Conservation (phyloP, 2,888 invertebrate genomes). For the Thereva unica region DNA sequence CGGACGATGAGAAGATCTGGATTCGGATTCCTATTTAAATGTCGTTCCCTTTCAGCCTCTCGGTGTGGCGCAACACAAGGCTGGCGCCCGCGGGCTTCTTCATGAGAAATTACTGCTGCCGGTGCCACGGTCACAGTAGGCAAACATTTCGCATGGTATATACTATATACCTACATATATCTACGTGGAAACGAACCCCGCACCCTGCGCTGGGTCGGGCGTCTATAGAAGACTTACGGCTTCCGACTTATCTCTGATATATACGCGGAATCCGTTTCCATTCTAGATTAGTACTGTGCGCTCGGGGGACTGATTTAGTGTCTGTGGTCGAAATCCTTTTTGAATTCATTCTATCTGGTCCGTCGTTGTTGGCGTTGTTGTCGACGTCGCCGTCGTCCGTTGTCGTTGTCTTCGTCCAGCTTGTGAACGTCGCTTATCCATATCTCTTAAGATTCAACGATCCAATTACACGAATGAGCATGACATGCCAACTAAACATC, state of each 20-base stretch:
- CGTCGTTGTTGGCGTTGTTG: background rate
- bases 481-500: constrained; percentile 29
- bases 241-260: constrained; percentile 14
- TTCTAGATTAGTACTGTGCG: constrained; percentile 10
- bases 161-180: background rate
- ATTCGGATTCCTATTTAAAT: constrained; percentile 37
- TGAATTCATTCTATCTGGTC: too few species aligned
- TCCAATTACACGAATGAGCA: constrained; percentile 30
- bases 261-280: constrained; percentile 17
- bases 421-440: background rate
- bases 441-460: constrained; percentile 27
- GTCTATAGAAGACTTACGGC: constrained; percentile 1
- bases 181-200: background rate
- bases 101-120: constrained; percentile 30
- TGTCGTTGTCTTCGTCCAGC: background rate
- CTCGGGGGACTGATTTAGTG: too few species aligned
- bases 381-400: background rate
- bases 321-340: too few species aligned
- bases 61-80: constrained; percentile 28
- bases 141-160: constrained; percentile 17
- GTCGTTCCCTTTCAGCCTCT: constrained; percentile 33
- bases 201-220: too few species aligned
- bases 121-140: constrained; percentile 31
- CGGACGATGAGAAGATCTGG: background rate
- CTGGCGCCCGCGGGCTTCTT: constrained; percentile 39